A percentile compares a stretch with the other conserved stretches of the same genome.
phyloP scores from a whole-genome alignment of 2,797 vertebrate species.

The Hemitrygon akajei region DNA sequence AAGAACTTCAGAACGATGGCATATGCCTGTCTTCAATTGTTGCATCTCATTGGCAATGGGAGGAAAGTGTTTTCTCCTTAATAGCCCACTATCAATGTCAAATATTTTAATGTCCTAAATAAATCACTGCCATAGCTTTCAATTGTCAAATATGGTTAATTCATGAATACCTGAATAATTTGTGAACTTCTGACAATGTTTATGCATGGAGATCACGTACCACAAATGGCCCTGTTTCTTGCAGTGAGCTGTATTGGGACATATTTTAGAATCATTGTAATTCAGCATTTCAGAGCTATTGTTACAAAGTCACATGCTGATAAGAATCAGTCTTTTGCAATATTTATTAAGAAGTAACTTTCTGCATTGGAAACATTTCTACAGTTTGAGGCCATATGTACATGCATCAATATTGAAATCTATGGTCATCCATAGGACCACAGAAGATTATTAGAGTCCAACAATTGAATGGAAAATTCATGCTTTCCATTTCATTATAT shows the following conservation, averaged over 20 bases:
- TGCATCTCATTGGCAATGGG: not conserved
- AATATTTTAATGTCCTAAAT: not conserved
- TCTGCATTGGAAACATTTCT: not conserved
- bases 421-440: not conserved
- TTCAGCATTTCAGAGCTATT: not conserved
- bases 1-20: too few species aligned
- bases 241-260: not conserved
- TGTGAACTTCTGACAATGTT: not conserved
- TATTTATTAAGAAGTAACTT: not conserved
- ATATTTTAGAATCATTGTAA: not conserved
- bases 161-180: constrained; percentile 19
- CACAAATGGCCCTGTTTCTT: not conserved
- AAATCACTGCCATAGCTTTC: constrained; percentile 1
- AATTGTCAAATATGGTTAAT: not conserved
- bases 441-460: not conserved
- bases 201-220: not conserved
- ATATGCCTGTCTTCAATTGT: not conserved
- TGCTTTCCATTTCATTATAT: constrained; percentile 1
- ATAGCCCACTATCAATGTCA: not conserved
- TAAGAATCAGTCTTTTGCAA: not conserved
- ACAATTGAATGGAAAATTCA: not conserved
- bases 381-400: not conserved
- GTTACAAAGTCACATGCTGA: not conserved
- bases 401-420: not conserved
- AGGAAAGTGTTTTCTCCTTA: not conserved